Evolutionary conservation across 1,140 invertebrate genomes (phyloP), one percentile per base, ranked within the genome.

Genomic region (Alviniconcha marisindica): DNA sequence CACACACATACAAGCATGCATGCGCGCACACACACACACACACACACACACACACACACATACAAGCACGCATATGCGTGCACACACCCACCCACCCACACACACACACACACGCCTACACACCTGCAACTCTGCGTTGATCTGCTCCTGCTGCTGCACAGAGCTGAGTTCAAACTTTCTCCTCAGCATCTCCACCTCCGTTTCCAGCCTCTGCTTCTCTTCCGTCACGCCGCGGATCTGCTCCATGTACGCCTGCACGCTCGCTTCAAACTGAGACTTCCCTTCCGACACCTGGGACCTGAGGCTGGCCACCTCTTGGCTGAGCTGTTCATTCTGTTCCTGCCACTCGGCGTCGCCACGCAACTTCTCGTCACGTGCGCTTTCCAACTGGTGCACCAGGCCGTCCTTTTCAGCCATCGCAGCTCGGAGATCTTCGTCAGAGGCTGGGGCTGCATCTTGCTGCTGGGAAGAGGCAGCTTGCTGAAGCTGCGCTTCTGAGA

Each of bases 341-440:
- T 69, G 36, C 82, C 88, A 89, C 24, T 83, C 87, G 60, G 88
- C 88, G 82, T 91, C 90, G 42, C 88, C 87, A 15, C 92, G 88
- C 33, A 89, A 89, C 33, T 93, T 81, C 76, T 93, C 93, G 69
- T 87, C 89, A 74, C 93, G 88, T 42, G 93, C 84, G 24, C 56
- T 66, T 24, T 36, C 54, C 10, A 87, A 60, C 31, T 88, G 84
- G 33, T 86, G 79, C 4, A 83, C 31, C 24, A 90, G 48, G 36
- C 83, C 33, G 42, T 77, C 77, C 36, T 74, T 81, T 38, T 89
- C 85, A 15, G 69, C 48, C 80, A 82, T 80, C 40, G 86, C 33
- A 15, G 83, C 80, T 36, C 73, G 31, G 2, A 69, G 71, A 48
- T 84, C 77, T 69, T 86, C 76, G 14, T 83, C 36, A 28, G n/a